Evolutionary conservation across 2,888 invertebrate species (phyloP).

Genomic region (Dascillus cervinus): DNA sequence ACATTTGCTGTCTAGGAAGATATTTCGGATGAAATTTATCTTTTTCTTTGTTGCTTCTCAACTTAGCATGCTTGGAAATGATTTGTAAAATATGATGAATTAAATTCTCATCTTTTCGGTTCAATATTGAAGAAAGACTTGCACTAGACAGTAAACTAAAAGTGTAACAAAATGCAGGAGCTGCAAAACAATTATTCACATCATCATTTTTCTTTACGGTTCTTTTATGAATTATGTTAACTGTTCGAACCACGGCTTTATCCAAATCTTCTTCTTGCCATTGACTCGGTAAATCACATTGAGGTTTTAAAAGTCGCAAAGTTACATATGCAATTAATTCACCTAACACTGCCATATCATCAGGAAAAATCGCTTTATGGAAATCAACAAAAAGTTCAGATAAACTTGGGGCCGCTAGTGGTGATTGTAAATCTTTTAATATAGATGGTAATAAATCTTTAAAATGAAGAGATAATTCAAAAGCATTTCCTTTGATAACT

Average conservation of each 20-base stretch:
- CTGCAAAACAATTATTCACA: slow-evolving; percentile 46
- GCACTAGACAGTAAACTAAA: slow-evolving; percentile 70
- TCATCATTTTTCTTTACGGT: slow-evolving; percentile 38
- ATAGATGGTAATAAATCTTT: slow-evolving; percentile 50
- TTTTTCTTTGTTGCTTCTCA: slow-evolving; percentile 42
- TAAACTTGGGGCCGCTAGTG: slow-evolving; percentile 66
- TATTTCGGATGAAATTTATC: slow-evolving; percentile 65
- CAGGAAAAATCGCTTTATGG: slow-evolving; percentile 48
- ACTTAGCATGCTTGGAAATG: slow-evolving; percentile 65
- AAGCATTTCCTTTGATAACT: slow-evolving; percentile 48
- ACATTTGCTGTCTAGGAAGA: slow-evolving; percentile 75
- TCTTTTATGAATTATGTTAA: slow-evolving; percentile 50
- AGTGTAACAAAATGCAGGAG: slow-evolving; percentile 74
- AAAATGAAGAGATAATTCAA: slow-evolving; percentile 47
- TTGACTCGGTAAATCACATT: slow-evolving; percentile 66
- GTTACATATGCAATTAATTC: slow-evolving; percentile 64
- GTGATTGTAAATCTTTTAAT: slow-evolving; percentile 61
- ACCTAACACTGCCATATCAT: slow-evolving; percentile 44
- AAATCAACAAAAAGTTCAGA: slow-evolving; percentile 55
- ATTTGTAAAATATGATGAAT: slow-evolving; percentile 57
- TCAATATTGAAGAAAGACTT: slow-evolving; percentile 41
- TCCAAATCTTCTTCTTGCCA: slow-evolving; percentile 69
- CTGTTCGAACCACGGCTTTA: slow-evolving; percentile 53
- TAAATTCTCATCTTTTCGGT: slow-evolving; percentile 48
- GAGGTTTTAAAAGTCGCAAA: slow-evolving; percentile 66